Evolutionary conservation across 64 coral and sea anemone genomes (phyloP), one percentile per base, ranked within the genome.

Genomic region (Trachythela sp.): DNA sequence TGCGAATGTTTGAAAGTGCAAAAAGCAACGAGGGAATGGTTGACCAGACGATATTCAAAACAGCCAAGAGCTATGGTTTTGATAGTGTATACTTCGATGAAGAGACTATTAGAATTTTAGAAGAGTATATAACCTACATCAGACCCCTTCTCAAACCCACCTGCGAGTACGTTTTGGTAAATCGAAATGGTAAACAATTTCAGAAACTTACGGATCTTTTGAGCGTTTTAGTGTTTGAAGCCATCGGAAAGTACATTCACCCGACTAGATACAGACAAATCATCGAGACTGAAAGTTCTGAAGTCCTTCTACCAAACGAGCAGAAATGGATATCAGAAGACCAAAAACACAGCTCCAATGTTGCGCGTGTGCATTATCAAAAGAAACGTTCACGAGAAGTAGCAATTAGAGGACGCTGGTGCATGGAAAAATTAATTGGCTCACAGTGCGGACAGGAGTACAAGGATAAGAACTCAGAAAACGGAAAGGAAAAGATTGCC

Each of bases 151-250:
- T 89, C 0, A 76, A 83, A 83, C 90, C 90, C 0, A 8, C 37
- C 2, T 94, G 90, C 29, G 87, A 94, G 22, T 94, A 86, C 40
- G 52, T 93, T 17, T 54, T 93, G 11, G 88, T 93, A 13, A 93
- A 26, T 2, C 85, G 70, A 86, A 94, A 86, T 77, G 89, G 93
- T 2, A 15, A 18, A 2, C 93, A 91, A 59, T 86, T 84, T 26
- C 68, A 70, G 17, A 88, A 88, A 48, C 30, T 94, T 15, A 59
- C 85, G 9, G 33, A 91, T 9, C 26, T 88, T 1, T 70, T 91
- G 32, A 88, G 90, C 36, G 86, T 80, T 39, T 20, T 90, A 39
- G 93, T 91, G n/a, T 94, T 85, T 39, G 49, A 94, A 13, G 89
- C 85, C 2, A 88, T 90, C 13, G 80, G 93, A 36, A 88, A 91